Evolutionary conservation across 2,797 vertebrate genomes (phyloP), one percentile per base, ranked within the genome.

Genomic region (Melanotaenia boesemani): DNA sequence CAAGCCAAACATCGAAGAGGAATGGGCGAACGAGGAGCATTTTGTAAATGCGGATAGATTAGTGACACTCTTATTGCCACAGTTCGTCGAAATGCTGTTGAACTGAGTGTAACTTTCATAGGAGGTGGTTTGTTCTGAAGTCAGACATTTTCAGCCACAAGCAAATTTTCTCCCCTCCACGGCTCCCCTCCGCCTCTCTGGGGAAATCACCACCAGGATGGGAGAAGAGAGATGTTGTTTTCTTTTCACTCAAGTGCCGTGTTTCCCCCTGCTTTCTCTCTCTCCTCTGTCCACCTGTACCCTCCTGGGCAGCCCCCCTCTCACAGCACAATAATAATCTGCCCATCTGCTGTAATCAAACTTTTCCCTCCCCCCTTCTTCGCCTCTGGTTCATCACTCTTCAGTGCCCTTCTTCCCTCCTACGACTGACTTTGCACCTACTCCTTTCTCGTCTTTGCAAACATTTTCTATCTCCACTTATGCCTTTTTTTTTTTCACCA

Each of bases 171-270:
- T 58, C 46, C 57, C 65, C 11, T 34, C 67, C 63, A 28, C 68
- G 6, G 54, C 61, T 37, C 50, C 16, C 37, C 0, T 5, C 59
- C 16, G 22, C 32, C 59, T 77, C 90, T 86, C 89, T 24, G 81
- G 91, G 87, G 91, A 92, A 92, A 92, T 91, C 87, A 89, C 62
- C 48, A 0, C 58, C 20, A 15, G 68, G 83, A 36, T 63, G 68
- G 64, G 63, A 70, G 67, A 55, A 72, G 61, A 56, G 77, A 67
- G 71, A 85, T 83, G 84, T 73, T 89, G 85, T 88, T 89, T 82
- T 88, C 76, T 83, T 86, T 88, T 87, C 71, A 67, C 83, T 86
- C 78, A 73, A 73, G 76, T 63, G 68, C 63, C 11, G 32, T 36
- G 67, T 70, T 48, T 79, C 28, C 44, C 68, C 63, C 18, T 0